Base-by-base conservation (phyloP, 1,140 invertebrate species). In the Sinella curviseta region DNA sequence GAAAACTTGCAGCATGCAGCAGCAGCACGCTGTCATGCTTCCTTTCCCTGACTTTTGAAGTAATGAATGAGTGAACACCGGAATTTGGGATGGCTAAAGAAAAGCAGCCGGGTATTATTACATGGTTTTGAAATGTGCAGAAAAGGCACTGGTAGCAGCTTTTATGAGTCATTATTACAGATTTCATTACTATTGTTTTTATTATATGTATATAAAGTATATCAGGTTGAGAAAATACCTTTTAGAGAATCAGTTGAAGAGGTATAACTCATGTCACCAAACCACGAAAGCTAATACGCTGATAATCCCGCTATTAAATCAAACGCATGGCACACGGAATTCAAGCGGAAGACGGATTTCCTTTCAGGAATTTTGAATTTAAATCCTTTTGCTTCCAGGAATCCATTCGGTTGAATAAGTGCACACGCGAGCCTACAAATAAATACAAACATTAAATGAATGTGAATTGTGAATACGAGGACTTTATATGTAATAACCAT, bases 291-390 rank as follows among this genome's bases (percentile, higher is more conserved):
- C 65, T 70, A 70, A 70, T 70, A 31, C 65, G 26, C 30, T 70
- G 65, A 70, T 70, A 70, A 70, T 70, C 65, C 65, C 24, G 30
- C 65, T n/a, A 33, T 33, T 70, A 70, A 70, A 70, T 70, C 65
- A 70, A 70, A 30, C 26, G 14, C 65, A 33, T 70, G 65, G 65
- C 65, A 70, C 31, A 33, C 8, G 65, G 30, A 70, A 31, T 70
- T 70, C 30, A n/a, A 70, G 31, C 26, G 65, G 65, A 33, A 70
- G 65, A 70, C 30, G 65, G 65, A 70, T 70, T 70, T 70, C 65
- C 65, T 30, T 70, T 4, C 65, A 2, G 31, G 65, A 70, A 14
- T 70, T 33, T 70, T 33, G 8, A 31, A 70, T 33, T 70, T 70
- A 31, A 70, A 70, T 30, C 31, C 65, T 14, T 70, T 48, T 48